A percentile compares a stretch with the other conserved stretches of the same genome.
Conservation (phyloP, 2,797 vertebrate species). For the Siniperca obscura region DNA sequence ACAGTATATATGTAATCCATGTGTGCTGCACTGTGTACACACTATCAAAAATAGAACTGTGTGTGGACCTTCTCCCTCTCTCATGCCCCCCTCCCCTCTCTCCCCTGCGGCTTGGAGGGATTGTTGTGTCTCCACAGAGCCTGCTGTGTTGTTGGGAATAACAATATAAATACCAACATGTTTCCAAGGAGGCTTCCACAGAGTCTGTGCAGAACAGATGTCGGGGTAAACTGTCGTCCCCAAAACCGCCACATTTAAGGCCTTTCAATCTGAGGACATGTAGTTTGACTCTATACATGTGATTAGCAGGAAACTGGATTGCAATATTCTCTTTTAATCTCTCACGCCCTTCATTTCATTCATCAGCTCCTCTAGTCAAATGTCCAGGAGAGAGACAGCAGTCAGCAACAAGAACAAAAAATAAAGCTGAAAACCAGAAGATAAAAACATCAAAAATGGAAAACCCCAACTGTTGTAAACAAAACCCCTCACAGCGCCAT, state of each 20-base stretch:
- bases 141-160: conserved; percentile 65
- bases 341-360: conserved; percentile 17
- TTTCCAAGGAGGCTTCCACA: conserved; percentile 43
- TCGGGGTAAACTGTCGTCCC: conserved; percentile 11
- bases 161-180: conserved; percentile 72
- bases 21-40: conserved; percentile 20
- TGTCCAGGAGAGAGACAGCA: conserved; percentile 36
- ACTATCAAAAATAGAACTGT: conserved; percentile 45
- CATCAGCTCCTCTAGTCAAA: conserved; percentile 21
- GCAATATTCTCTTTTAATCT: conserved; percentile 25
- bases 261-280: conserved; percentile 22
- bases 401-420: conserved; percentile 5
- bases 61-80: conserved; percentile 12
- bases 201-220: conserved; percentile 39
- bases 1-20: conserved; percentile 30
- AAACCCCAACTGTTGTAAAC: conserved; percentile 65
- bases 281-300: not conserved
- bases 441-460: conserved; percentile 55
- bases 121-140: conserved; percentile 62
- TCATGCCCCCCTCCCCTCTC: not conserved
- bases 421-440: conserved; percentile 22
- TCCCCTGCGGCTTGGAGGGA: conserved; percentile 44
- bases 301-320: conserved; percentile 22
- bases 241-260: conserved; percentile 24
- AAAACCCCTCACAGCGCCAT: conserved; percentile 34